Base-by-base conservation (phyloP, 1,140 invertebrate genomes). In the Acromyrmex echinatior region DNA sequence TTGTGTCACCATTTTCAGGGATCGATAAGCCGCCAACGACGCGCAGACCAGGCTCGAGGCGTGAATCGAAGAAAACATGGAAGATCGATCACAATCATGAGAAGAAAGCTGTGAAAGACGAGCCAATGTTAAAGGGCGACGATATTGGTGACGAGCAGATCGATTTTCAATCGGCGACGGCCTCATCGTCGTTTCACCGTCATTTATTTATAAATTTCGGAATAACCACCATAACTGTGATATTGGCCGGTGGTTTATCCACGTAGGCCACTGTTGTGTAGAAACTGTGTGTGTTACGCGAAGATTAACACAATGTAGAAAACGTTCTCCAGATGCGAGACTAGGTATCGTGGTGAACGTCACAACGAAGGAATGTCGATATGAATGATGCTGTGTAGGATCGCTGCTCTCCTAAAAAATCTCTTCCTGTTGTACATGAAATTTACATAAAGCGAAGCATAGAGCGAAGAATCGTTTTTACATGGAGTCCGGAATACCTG, bases 21-120 rank as follows among this genome's bases (percentile, higher is more conserved):
- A 94, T 94, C 81, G 88, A 91, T 58, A 77, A 77, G 25, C 85
- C 91, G 68, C 92, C 93, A n/a, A 93, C 93, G n/a, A 94, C 93
- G 63, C 90, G 92, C 12, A 93, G 80, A 73, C 92, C 94, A 7
- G 93, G 92, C 88, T 89, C 90, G 45, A 88, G 94, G 71, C 88
- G 94, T 21, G 93, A 95, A 51, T 94, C 94, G 76, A 95, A 95
- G 84, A 94, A 95, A 73, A 71, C 86, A 0, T 94, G 94, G 94
- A 94, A 91, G 62, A 88, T 90, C 60, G 93, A 95, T 90, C 87
- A 92, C 71, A 91, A 81, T 16, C 89, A 93, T 68, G 93, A 94
- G 16, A 94, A 94, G 65, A 92, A 93, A 66, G 88, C 88, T 3
- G 91, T 93, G 90, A 94, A 92, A 88, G 94, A 94, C 77, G 93